Conservation (phyloP, 2,888 invertebrate species). For the Nesidiocoris tenuis region DNA sequence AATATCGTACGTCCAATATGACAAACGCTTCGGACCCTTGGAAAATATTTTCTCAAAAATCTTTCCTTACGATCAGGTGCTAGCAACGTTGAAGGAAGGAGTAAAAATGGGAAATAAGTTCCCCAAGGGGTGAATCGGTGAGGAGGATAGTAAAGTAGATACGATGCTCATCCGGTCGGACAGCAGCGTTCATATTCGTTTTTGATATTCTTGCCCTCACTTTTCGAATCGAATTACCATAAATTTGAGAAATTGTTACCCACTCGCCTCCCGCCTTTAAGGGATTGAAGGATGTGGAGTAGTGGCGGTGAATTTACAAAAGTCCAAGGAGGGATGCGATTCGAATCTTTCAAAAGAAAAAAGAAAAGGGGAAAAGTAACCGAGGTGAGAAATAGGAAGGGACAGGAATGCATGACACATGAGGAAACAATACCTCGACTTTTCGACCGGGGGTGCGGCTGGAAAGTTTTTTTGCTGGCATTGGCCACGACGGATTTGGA, state of each 20-base stretch:
- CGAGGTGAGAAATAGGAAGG: neutral
- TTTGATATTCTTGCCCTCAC: conserved; percentile 4
- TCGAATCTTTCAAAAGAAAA: neutral
- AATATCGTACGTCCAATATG: too few species aligned
- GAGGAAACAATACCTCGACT: conserved; percentile 22
- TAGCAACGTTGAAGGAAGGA: neutral
- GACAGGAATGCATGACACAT: conserved; percentile 25
- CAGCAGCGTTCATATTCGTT: neutral
- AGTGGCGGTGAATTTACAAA: neutral
- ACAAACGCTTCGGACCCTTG: too few species aligned
- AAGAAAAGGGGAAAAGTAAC: neutral
- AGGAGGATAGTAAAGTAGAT: conserved; percentile 26
- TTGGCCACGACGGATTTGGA: neutral
- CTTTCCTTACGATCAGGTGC: neutral
- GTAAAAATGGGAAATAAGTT: conserved; percentile 31
- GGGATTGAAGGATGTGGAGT: neutral
- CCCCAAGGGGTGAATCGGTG: conserved; percentile 13
- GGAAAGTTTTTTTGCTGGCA: conserved; percentile 12
- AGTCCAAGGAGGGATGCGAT: neutral
- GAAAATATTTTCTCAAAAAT: neutral
- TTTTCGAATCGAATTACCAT: conserved; percentile 38
- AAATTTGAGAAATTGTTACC: conserved; percentile 38
- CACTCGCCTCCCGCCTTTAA: neutral
- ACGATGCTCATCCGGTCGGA: conserved; percentile 28
- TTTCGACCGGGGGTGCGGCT: conserved; percentile 1